Conservation (phyloP, 2,888 invertebrate species). For the Celastrina argiolus region DNA sequence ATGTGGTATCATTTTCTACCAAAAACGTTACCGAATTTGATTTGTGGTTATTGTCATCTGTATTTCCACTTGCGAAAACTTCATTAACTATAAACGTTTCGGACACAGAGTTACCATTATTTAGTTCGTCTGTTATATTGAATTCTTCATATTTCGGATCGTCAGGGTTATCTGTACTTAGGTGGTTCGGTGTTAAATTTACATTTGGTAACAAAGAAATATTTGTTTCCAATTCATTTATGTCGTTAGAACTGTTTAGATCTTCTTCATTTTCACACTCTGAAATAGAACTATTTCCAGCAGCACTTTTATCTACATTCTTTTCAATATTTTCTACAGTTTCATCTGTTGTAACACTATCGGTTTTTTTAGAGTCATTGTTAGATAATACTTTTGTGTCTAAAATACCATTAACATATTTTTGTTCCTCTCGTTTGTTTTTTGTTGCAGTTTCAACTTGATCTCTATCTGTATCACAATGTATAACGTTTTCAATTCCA, state of each 20-base stretch:
- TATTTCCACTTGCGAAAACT: background rate
- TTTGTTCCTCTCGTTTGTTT: conserved; percentile 27
- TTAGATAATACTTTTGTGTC: background rate
- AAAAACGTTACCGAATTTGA: background rate
- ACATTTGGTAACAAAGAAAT: background rate
- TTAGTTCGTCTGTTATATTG: background rate
- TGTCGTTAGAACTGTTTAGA: background rate
- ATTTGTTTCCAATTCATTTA: background rate
- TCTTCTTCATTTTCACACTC: background rate
- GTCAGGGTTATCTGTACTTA: background rate
- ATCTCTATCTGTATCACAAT: conserved; percentile 25
- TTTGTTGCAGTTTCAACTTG: conserved; percentile 24
- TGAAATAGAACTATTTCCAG: background rate
- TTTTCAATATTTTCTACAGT: background rate
- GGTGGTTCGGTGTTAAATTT: background rate
- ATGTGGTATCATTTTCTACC: background rate
- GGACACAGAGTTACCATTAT: background rate
- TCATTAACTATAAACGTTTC: conserved; percentile 11
- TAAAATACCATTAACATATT: background rate
- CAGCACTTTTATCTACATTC: background rate
- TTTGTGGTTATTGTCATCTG: background rate
- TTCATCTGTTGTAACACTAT: background rate
- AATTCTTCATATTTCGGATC: background rate
- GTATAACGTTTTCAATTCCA: conserved; percentile 35
- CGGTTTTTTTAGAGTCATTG: background rate